Evolutionary conservation across 1,140 invertebrate species (phyloP).

Genomic region (Drosophila equinoxialis): DNA sequence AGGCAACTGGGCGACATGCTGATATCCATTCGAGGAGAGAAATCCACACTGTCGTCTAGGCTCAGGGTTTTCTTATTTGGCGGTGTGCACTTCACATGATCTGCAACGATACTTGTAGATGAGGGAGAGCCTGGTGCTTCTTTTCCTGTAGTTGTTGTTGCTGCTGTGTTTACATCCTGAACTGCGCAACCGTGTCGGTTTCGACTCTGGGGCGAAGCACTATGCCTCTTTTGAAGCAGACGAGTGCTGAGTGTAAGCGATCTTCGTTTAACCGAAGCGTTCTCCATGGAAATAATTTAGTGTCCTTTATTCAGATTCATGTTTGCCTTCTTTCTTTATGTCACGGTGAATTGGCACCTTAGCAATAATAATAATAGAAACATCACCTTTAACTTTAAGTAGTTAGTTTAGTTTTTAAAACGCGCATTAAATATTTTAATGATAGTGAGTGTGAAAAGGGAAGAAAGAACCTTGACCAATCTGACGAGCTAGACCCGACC

Average conservation of each 20-base stretch:
- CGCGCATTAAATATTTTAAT: too few relatives aligned
- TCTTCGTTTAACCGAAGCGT: constrained; percentile 55
- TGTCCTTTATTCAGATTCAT: background rate
- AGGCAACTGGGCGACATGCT: constrained; percentile 67
- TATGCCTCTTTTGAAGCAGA: constrained; percentile 69
- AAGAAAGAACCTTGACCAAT: too few relatives aligned
- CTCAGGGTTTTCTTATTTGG: constrained; percentile 59
- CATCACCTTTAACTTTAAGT: too few relatives aligned
- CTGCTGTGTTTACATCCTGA: constrained; percentile 30
- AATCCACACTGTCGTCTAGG: constrained; percentile 73
- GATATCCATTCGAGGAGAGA: constrained; percentile 60
- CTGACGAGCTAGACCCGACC: too few relatives aligned
- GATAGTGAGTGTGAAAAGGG: too few relatives aligned
- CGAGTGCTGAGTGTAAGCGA: constrained; percentile 63
- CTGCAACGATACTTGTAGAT: constrained; percentile 6
- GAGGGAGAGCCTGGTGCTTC: constrained; percentile 34
- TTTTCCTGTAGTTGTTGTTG: background rate
- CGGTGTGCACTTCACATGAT: constrained; percentile 63
- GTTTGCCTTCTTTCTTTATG: too few relatives aligned
- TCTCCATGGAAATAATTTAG: constrained; percentile 58
- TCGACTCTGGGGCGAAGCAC: constrained; percentile 68
- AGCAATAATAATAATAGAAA: too few relatives aligned
- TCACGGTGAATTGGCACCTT: too few relatives aligned
- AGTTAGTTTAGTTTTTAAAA: too few relatives aligned
- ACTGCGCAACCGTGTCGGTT: constrained; percentile 45